phyloP scores from a whole-genome alignment of 2,113 vertebrate species.

The Blennius ocellaris region DNA sequence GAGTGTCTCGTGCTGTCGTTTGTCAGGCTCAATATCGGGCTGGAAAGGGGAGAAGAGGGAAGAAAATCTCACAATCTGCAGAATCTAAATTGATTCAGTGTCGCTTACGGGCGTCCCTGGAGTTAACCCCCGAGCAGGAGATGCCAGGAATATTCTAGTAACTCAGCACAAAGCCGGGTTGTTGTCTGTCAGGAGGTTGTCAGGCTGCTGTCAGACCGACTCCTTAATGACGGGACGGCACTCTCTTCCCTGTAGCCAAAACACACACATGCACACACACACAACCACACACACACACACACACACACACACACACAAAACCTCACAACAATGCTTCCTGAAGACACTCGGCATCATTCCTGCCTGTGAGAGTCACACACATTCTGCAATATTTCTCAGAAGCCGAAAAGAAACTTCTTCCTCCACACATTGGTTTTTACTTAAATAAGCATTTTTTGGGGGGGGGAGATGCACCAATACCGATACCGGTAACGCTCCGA shows the following conservation, averaged over 20 bases:
- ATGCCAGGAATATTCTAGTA: slow-evolving; percentile 72
- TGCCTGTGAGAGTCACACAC: slow-evolving; percentile 14
- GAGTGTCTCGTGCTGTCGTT: slow-evolving; percentile 52
- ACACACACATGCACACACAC: slow-evolving; percentile 50
- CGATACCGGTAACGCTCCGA: not conserved
- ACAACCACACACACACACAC: slow-evolving; percentile 48
- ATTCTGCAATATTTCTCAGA: not conserved
- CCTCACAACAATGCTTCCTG: slow-evolving; percentile 14
- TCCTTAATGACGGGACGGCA: slow-evolving; percentile 66
- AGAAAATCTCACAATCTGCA: slow-evolving; percentile 47
- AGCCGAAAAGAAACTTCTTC: not conserved
- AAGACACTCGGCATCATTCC: slow-evolving; percentile 13
- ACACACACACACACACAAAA: slow-evolving; percentile 24
- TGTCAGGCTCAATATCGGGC: slow-evolving; percentile 43
- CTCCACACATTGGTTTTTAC: slow-evolving; percentile 2
- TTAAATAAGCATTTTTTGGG: not conserved
- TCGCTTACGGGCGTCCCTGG: slow-evolving; percentile 51
- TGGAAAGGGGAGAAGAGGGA: not conserved
- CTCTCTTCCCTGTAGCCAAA: slow-evolving; percentile 47
- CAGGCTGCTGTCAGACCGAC: slow-evolving; percentile 61
- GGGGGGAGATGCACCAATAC: not conserved
- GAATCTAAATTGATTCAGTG: slow-evolving; percentile 64
- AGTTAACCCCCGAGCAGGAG: slow-evolving; percentile 63
- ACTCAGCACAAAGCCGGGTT: slow-evolving; percentile 68
- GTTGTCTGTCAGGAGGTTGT: slow-evolving; percentile 72